Evolutionary conservation across 2,888 invertebrate genomes (phyloP).

Genomic region (Microdon myrmicae): DNA sequence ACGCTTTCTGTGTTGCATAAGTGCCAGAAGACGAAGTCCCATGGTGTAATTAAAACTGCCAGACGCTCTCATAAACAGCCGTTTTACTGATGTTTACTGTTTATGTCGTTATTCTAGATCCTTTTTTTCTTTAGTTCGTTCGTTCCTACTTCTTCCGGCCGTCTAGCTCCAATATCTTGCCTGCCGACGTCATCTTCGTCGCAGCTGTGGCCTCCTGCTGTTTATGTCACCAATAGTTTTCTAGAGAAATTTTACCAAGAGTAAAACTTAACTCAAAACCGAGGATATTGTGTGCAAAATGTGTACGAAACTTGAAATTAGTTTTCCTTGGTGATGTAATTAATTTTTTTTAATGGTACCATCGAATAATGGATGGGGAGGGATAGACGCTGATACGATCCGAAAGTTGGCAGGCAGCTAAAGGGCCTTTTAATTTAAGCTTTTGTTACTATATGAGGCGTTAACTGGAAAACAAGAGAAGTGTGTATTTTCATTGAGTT

Average conservation of each 20-base stretch:
- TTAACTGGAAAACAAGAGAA: constrained; percentile 19
- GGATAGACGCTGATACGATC: neutral
- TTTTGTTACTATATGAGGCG: constrained; percentile 4
- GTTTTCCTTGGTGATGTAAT: constrained; percentile 44
- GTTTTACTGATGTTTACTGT: constrained; percentile 46
- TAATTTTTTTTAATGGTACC: constrained; percentile 20
- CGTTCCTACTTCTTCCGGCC: neutral
- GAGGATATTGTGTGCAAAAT: constrained; percentile 41
- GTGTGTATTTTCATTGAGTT: too few relatives aligned
- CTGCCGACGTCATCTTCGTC: neutral
- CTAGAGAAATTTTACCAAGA: constrained; percentile 23
- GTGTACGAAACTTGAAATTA: constrained; percentile 49
- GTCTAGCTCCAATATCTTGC: neutral
- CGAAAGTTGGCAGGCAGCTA: neutral
- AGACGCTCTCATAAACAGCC: constrained; percentile 51
- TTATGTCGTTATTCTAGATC: constrained; percentile 20
- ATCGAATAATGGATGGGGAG: neutral
- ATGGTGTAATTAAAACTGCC: constrained; percentile 51
- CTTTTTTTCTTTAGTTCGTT: constrained; percentile 6
- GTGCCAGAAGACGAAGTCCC: constrained; percentile 26
- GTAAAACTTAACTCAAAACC: constrained; percentile 29
- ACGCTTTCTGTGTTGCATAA: neutral
- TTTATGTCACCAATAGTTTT: constrained; percentile 43
- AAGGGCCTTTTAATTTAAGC: constrained; percentile 7
- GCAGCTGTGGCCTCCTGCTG: constrained; percentile 14